Percentiles rank a stretch among this genome's conserved stretches.
phyloP scores from a whole-genome alignment of 2,888 invertebrate genomes.

The Buathra laborator region DNA sequence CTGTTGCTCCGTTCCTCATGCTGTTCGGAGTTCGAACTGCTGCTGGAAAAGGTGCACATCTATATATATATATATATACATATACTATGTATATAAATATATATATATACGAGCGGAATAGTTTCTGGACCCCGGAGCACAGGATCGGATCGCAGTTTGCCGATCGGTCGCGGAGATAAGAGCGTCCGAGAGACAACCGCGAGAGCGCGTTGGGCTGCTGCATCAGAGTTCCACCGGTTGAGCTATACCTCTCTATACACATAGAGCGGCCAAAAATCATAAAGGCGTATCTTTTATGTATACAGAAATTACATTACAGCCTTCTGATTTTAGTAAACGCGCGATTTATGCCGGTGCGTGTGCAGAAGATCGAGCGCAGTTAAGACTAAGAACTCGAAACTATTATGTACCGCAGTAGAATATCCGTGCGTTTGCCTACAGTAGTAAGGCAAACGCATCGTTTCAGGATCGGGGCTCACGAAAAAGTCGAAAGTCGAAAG shows the following conservation, averaged over 20 bases:
- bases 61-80: constrained; percentile 50
- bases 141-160: constrained; percentile 67
- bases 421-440: no score
- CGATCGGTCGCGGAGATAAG: constrained; percentile 67
- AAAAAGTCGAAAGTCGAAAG: constrained; percentile 70
- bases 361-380: constrained; percentile 17
- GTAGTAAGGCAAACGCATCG: constrained; percentile 23
- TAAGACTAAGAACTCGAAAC: constrained; percentile 26
- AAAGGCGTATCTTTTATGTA: background rate
- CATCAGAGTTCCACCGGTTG: constrained; percentile 48
- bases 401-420: constrained; percentile 19
- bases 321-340: background rate
- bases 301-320: background rate
- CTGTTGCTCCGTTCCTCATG: constrained; percentile 41
- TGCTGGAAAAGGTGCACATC: constrained; percentile 58
- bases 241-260: constrained; percentile 36
- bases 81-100: background rate
- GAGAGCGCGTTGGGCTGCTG: constrained; percentile 36
- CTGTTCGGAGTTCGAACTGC: constrained; percentile 53
- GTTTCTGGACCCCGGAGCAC: constrained; percentile 53
- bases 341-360: background rate
- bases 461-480: constrained; percentile 22
- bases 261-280: background rate
- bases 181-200: constrained; percentile 59
- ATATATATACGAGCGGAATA: constrained; percentile 58